Conservation (phyloP, 1,140 invertebrate genomes). For the Metaphire vulgaris region DNA sequence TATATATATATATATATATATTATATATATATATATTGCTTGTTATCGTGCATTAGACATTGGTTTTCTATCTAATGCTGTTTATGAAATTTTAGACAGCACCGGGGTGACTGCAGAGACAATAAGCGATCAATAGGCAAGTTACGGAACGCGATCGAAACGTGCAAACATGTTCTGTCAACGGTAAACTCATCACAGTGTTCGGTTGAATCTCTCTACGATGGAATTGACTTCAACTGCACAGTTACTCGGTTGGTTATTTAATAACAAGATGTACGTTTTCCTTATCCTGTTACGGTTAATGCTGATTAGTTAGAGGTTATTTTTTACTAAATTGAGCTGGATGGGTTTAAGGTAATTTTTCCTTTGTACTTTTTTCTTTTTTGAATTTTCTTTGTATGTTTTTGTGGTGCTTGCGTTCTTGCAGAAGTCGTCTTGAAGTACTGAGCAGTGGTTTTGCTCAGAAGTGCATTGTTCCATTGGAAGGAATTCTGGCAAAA, state of each 20-base stretch:
- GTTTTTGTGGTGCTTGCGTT: neutral
- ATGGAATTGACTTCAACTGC: conserved; percentile 46
- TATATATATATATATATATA: too few species aligned
- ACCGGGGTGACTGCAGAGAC: conserved; percentile 36
- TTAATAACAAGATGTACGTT: neutral
- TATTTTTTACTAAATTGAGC: too few species aligned
- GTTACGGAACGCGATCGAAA: conserved; percentile 50
- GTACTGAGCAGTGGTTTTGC: neutral
- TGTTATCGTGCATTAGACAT: too few species aligned
- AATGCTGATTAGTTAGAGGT: neutral
- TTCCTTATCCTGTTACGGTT: neutral
- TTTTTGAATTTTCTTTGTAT: too few species aligned
- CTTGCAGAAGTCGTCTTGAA: neutral
- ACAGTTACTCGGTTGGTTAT: conserved; percentile 44
- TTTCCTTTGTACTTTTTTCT: neutral
- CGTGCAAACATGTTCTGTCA: conserved; percentile 53
- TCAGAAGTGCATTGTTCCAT: neutral
- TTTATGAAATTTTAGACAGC: conserved; percentile 41
- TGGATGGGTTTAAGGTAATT: too few species aligned
- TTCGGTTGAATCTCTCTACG: conserved; percentile 51
- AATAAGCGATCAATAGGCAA: conserved; percentile 52
- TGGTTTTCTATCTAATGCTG: too few species aligned
- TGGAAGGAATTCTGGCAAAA: neutral
- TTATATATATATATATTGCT: too few species aligned
- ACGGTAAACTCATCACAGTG: conserved; percentile 45